Evolutionary conservation across 2,888 invertebrate species (phyloP).

Genomic region (Platypus cylindrus): DNA sequence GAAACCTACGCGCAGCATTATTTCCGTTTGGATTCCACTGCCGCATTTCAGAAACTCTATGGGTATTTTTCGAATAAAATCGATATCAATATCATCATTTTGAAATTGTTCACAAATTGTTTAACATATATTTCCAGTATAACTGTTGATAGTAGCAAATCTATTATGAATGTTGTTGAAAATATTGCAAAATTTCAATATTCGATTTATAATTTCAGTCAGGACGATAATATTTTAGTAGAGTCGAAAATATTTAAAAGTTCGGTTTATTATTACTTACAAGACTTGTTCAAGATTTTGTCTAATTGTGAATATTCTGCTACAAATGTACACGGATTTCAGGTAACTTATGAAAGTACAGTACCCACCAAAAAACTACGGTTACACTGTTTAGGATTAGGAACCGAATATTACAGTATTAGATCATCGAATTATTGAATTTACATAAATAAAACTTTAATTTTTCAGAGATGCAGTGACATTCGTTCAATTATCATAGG

Average conservation of each 20-base stretch:
- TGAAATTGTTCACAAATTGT: slow-evolving; percentile 4
- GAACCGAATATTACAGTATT: no score
- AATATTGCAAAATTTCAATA: neutral
- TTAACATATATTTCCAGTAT: slow-evolving; percentile 4
- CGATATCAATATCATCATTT: slow-evolving; percentile 1
- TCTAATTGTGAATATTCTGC: neutral
- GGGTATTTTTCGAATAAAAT: slow-evolving; percentile 1
- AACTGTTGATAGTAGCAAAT: neutral
- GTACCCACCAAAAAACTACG: no score
- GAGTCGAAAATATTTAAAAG: slow-evolving; percentile 4
- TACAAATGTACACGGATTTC: neutral
- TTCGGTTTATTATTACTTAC: slow-evolving; percentile 2
- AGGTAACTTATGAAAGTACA: slow-evolving; percentile 8
- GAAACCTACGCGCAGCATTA: no score
- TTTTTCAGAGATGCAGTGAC: no score
- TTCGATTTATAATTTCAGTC: slow-evolving; percentile 2
- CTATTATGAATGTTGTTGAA: neutral
- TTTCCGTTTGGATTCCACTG: no score
- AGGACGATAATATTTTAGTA: neutral
- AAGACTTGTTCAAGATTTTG: slow-evolving; percentile 4
- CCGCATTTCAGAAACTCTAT: no score
- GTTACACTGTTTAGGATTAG: no score
- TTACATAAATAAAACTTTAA: no score
- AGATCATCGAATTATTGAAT: no score
- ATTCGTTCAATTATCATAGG: slow-evolving; percentile 3